Conservation (phyloP, 2,113 vertebrate genomes). For the Athene noctua region DNA sequence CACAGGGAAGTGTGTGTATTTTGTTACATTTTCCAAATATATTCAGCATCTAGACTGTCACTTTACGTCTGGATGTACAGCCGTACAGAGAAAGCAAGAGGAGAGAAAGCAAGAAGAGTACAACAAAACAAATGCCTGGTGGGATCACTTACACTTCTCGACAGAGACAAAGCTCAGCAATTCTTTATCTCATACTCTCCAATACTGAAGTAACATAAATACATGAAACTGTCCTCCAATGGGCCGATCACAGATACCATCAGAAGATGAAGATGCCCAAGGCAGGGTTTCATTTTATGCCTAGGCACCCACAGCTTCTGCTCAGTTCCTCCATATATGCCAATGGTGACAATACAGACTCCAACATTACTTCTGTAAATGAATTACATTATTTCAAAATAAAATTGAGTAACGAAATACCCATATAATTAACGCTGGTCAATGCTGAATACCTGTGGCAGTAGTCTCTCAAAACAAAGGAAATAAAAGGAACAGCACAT, state of each 20-base stretch:
- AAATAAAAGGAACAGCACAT: background rate
- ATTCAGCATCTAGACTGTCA: background rate
- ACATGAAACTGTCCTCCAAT: background rate
- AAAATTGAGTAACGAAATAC: background rate
- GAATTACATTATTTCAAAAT: background rate
- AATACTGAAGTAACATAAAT: background rate
- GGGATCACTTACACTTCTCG: background rate
- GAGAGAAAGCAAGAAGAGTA: too few relatives aligned
- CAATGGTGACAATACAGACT: background rate
- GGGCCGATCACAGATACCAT: background rate
- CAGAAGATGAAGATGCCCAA: background rate
- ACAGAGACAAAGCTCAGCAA: background rate
- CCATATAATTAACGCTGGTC: background rate
- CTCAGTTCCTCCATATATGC: background rate
- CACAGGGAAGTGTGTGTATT: background rate
- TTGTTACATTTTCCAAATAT: constrained; percentile 2
- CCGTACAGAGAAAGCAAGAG: too few relatives aligned
- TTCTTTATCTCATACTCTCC: background rate
- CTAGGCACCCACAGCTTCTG: background rate
- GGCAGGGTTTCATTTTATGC: background rate
- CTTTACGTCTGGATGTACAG: background rate
- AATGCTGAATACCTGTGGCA: background rate
- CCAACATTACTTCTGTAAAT: background rate
- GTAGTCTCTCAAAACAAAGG: background rate
- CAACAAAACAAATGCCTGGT: background rate